Conservation (phyloP, 2,797 vertebrate species). For the Propithecus deckenii region DNA sequence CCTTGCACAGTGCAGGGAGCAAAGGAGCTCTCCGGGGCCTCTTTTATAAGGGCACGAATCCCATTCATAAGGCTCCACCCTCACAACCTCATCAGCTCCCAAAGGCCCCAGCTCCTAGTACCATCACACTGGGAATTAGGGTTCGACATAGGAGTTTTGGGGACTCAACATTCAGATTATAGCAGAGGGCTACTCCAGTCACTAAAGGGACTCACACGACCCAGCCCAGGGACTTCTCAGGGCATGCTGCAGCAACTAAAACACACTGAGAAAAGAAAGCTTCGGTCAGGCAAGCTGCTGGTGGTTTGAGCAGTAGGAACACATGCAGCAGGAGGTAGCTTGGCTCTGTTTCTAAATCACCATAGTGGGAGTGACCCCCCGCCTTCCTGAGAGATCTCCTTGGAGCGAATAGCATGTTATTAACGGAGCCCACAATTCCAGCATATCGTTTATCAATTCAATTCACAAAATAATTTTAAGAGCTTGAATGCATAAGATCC, state of each 20-base stretch:
- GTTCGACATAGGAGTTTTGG: neutral
- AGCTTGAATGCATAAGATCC: neutral
- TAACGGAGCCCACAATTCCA: neutral
- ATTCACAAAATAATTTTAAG: neutral
- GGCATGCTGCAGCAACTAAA: neutral
- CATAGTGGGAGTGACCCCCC: neutral
- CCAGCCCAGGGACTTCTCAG: neutral
- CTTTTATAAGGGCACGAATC: neutral
- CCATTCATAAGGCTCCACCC: neutral
- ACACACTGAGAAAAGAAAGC: neutral
- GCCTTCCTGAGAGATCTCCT: neutral
- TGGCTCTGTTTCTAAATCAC: neutral
- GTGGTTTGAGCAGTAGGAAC: neutral
- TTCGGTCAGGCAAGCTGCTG: neutral
- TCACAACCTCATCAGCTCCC: neutral
- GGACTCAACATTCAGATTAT: neutral
- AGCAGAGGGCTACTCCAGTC: neutral
- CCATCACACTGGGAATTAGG: neutral
- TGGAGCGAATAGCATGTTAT: neutral
- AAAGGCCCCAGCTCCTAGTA: neutral
- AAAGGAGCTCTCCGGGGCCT: neutral
- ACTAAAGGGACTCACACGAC: neutral
- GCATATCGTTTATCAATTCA: neutral
- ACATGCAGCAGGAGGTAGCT: neutral
- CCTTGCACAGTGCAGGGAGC: neutral